Base-by-base conservation (phyloP, 2,113 vertebrate species). In the Bungarus multicinctus region DNA sequence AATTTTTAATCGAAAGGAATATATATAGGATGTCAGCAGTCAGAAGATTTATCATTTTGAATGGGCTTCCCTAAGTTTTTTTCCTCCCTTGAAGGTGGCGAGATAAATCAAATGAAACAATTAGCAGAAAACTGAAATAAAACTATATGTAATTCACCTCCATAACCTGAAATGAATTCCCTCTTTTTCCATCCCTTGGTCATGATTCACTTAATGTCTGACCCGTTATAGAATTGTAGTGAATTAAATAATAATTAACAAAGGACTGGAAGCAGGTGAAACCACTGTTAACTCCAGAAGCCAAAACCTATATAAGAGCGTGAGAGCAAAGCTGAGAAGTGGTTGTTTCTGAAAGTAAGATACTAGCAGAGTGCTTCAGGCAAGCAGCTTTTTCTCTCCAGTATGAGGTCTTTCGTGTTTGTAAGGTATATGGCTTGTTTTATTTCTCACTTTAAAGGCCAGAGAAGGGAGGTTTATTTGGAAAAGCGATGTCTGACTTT, bases 401-500 rank as follows among this genome's bases (percentile, higher is more conserved):
- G 9, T 10, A 95, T 95, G 94, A 7, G 4, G 43, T 34, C 53
- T 6, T 3, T 34, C 14, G 7, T 91, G 58, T 89, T 89, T 34
- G 45, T 64, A 47, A 88, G 94, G 94, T 95, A 94, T 69, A 89
- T 52, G n/a, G 4, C 34, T 86, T 18, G 12, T 86, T 90, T 52
- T 43, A n/a, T 4, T 3, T 39, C 9, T 47, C 22, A 1, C 5
- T 27, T 88, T 89, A 25, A 25, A 34, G 5, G 43, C 2, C 2
- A 5, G 88, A 89, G 2, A 27, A 60, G 43, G 23, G 1, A 2
- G 10, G 45, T 1, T 34, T 55, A 5, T 52, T 7, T 53, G n/a
- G 12, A 27, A 87, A 87, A 87, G 16, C 0, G 4, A 3, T 50
- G 10, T 50, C 23, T 50, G 23, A 2, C 14, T 30, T 87, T 53